Base-by-base conservation (phyloP, 2,888 invertebrate genomes). In the Congeria kusceri region DNA sequence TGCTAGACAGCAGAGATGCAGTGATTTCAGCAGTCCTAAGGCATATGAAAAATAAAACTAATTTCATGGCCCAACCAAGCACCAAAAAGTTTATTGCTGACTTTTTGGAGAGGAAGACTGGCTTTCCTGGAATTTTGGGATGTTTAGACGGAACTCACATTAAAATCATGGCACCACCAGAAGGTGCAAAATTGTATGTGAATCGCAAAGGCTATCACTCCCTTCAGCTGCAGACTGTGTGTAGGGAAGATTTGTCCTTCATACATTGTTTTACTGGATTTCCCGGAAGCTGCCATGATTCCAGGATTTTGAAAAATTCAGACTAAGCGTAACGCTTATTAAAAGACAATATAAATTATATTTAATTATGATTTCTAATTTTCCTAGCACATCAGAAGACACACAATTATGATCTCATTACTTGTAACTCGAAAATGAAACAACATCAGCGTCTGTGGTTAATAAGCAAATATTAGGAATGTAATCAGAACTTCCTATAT, bases 211-310 rank as follows among this genome's bases (percentile, higher is more conserved):
- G 81, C 3, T 80, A 71, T 56, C 79, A 79, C 44, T 75, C 75
- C 32, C 0, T 80, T n/a, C 69, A 73, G 15, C 28, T 77, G n/a
- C 69, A 80, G 59, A 49, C 61, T 20, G 72, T 80, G 13, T 76
- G 73, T 44, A 57, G 67, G 29, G 66, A 72, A 44, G 65, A 71
- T 23, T 0, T 72, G 57, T 25, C 47, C 13, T 80, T 65, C 57
- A 73, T 59, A 28, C 27, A 80, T 57, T 62, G 71, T 25, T 72
- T 62, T 56, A 27, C 57, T n/a, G 71, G 80, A 20, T 80, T 67
- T 68, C 80, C 72, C 32, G 83, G 83, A 25, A 80, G 74, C 39
- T 62, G 62, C 18, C 83, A 83, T 63, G 79, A 83, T 68, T 66
- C 83, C 7, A 28, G n/a, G n/a, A n/a, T n/a, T n/a, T n/a, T n/a